These are phyloP conservation scores for Diloba caeruleocephala DNA, from an alignment of 2,888 invertebrate genomes.

Conservation along the genomic window DNA sequence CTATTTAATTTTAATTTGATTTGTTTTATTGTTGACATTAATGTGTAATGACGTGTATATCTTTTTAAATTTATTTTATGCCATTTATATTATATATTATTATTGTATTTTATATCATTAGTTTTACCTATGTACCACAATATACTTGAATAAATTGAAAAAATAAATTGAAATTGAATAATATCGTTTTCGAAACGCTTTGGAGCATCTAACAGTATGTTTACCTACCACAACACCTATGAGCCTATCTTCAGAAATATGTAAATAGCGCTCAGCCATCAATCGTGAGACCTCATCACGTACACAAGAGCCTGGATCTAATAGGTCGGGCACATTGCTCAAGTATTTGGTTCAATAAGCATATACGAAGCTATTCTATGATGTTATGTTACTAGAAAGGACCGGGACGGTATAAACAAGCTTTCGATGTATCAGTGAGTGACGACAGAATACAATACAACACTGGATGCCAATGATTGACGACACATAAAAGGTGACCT, in stretches of 20 bases:
- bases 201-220: no score
- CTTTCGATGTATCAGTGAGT: neutral
- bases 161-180: no score
- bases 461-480: neutral
- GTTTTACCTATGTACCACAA: no score
- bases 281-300: conserved; percentile 19
- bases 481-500: conserved; percentile 2
- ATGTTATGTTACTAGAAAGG: conserved; percentile 8
- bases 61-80: no score
- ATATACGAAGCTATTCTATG: conserved; percentile 2
- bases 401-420: neutral
- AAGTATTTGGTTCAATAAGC: conserved; percentile 15
- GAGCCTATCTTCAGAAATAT: neutral
- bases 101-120: no score
- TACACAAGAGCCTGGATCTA: conserved; percentile 14
- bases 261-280: conserved; percentile 11
- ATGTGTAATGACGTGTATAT: no score
- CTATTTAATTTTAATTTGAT: no score
- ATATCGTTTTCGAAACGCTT: no score
- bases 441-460: neutral
- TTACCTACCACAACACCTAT: neutral
- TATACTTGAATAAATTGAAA: no score
- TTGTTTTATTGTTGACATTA: no score
- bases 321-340: conserved; percentile 1
- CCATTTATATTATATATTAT: no score